Evolutionary conservation across 2,888 invertebrate species (phyloP), one percentile per base, ranked within the genome.

Genomic region (Patella caerulea): DNA sequence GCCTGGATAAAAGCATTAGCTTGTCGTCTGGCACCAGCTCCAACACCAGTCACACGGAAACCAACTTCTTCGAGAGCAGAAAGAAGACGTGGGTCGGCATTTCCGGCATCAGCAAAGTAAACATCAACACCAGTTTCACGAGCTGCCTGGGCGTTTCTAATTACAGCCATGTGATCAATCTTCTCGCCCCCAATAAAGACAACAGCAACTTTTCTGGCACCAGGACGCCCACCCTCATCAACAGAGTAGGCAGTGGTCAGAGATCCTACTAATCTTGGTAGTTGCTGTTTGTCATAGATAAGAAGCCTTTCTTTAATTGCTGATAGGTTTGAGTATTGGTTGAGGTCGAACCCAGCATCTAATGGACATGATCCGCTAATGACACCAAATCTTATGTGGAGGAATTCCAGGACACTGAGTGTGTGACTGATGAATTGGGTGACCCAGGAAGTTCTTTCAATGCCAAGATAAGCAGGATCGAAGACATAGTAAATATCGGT

Each of bases 401-500:
- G 11, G 65, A 65, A 65, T 54, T 82, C 77, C n/a, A 75, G 71
- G n/a, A 45, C 11, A 19, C 14, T 69, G 77, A 82, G 53, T 9
- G 78, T 76, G 72, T 74, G 59, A 14, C 78, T 75, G 72, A 82
- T 80, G 72, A 82, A 79, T 65, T 76, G 74, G 17, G 81, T 82
- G 72, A 79, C 78, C 81, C 81, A 82, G 54, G 75, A 54, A 5
- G 81, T 80, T 54, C 55, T 59, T 34, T 82, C 79, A 1, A 71
- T 2, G 3, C 81, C 81, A 29, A 80, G 73, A 7, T 19, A 34
- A 12, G 78, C 78, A 7, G 81, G 79, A n/a, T 77, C 80, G 81
- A 82, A 82, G 52, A 78, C 71, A 59, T 78, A 82, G 77, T 78
- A 73, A 70, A 82, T 76, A 55, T 82, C 81, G 12, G 78, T 56